Conservation (phyloP, 2,888 invertebrate species). For the Melanargia galathea region DNA sequence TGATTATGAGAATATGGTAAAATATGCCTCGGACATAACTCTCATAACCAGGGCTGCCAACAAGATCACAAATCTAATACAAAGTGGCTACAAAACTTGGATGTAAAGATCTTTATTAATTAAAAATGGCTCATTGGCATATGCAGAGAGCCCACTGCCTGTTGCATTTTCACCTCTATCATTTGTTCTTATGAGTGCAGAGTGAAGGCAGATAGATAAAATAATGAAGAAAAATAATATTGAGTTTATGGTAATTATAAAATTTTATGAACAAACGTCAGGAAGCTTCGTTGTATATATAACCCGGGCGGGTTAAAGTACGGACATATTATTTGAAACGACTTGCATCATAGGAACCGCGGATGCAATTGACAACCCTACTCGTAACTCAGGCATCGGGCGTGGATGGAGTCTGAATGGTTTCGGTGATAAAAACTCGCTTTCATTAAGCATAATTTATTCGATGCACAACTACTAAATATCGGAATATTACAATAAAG, state of each 20-base stretch:
- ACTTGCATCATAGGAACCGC: background rate
- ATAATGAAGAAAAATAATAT: too few species aligned
- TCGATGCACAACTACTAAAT: conserved; percentile 64
- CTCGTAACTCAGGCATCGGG: conserved; percentile 56
- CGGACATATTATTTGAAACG: too few species aligned
- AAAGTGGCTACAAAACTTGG: background rate
- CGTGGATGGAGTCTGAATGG: conserved; percentile 64
- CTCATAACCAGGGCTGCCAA: conserved; percentile 27
- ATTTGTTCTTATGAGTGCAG: too few species aligned
- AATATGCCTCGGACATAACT: conserved; percentile 60
- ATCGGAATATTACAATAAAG: conserved; percentile 72
- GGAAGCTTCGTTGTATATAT: too few species aligned
- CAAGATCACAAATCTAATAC: background rate
- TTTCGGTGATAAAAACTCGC: conserved; percentile 56
- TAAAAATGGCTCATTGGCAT: too few species aligned
- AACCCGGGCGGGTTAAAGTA: too few species aligned
- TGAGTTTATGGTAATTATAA: too few species aligned
- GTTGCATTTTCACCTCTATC: too few species aligned
- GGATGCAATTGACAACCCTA: background rate
- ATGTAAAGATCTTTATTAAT: too few species aligned
- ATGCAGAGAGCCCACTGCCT: too few species aligned
- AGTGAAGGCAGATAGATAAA: too few species aligned
- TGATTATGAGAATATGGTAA: conserved; percentile 66
- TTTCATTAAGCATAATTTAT: conserved; percentile 65
- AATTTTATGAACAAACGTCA: too few species aligned